Base-by-base conservation (phyloP, 2,888 invertebrate species). In the Operophtera brumata region DNA sequence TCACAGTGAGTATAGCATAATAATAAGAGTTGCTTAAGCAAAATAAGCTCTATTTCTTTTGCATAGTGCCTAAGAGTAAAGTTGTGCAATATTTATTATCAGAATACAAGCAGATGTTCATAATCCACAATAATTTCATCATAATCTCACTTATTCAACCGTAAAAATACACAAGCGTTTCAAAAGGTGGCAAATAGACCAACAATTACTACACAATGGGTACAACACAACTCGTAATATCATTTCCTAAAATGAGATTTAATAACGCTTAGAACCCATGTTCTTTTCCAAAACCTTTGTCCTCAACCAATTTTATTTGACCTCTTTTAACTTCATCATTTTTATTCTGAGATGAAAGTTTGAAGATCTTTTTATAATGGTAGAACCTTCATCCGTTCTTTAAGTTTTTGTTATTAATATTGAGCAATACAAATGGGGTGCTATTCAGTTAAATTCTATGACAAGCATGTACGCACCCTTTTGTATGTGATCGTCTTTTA, bases 181-280 rank as follows among this genome's bases (percentile, higher is more conserved):
- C 67, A 75, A 80, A 78, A 73, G 73, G 72, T 70, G 73, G 70
- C 61, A 71, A 67, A 71, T 69, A 69, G 69, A 72, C 73, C 64
- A 62, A 67, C 68, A 47, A 47, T 60, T 62, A 65, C 59, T 54
- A 62, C 58, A 79, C 78, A 80, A 79, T 71, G 51, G 54, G 46
- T 64, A 48, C 39, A 52, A 30, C 30, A 30, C 20, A 30, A 51
- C 47, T 51, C 40, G 65, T 69, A 69, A 57, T 67, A 73, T 66
- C 62, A 78, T 77, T 80, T 78, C 73, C 70, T 62, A 67, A 80
- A 85, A 83, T 78, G 66, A 81, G 85, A 82, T 87, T 86, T 86
- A 87, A 87, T 86, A 87, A 86, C 80, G 80, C 86, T 87, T 84
- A 84, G 75, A 71, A 62, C 65, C 70, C 71, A 79, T 83, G 86